Evolutionary conservation across 2,113 vertebrate genomes (phyloP).

Genomic region (Brachionichthys hirsutus): DNA sequence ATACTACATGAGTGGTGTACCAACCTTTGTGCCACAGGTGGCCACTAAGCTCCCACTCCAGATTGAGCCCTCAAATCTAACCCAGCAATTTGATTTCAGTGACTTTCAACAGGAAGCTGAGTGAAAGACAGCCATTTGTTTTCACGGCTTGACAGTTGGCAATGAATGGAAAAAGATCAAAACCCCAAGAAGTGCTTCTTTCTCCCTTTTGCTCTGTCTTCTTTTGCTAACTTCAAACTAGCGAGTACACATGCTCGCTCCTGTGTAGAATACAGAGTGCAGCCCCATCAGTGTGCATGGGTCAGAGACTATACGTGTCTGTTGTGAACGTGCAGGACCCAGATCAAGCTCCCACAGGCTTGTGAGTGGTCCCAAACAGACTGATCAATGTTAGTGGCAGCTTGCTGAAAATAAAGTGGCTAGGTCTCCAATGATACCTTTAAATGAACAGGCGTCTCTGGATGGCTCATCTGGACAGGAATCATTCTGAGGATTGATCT

Average conservation of each 20-base stretch:
- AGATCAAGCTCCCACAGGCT: no score
- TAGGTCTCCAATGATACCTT: conserved; percentile 57
- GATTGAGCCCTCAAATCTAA: conserved; percentile 30
- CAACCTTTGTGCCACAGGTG: conserved; percentile 26
- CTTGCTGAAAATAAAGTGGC: conserved; percentile 63
- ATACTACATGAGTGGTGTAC: background rate
- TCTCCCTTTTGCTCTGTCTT: background rate
- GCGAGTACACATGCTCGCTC: conserved; percentile 16
- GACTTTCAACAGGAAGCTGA: conserved; percentile 21
- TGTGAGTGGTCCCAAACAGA: no score
- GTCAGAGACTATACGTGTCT: no score
- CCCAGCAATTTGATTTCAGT: conserved; percentile 28
- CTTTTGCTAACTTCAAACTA: conserved; percentile 14
- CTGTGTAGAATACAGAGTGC: conserved; percentile 22
- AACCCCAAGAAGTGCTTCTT: conserved; percentile 5
- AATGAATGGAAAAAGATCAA: conserved; percentile 31
- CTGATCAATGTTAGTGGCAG: conserved; percentile 65
- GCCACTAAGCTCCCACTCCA: conserved; percentile 10
- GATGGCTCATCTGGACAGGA: conserved; percentile 51
- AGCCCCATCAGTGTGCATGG: no score
- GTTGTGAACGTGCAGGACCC: no score
- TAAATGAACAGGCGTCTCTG: conserved; percentile 65
- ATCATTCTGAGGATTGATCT: conserved; percentile 45
- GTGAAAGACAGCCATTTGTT: conserved; percentile 28
- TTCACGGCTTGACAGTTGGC: conserved; percentile 21